phyloP scores from a whole-genome alignment of 2,113 vertebrate species.

The Grammomys dolichurus region DNA sequence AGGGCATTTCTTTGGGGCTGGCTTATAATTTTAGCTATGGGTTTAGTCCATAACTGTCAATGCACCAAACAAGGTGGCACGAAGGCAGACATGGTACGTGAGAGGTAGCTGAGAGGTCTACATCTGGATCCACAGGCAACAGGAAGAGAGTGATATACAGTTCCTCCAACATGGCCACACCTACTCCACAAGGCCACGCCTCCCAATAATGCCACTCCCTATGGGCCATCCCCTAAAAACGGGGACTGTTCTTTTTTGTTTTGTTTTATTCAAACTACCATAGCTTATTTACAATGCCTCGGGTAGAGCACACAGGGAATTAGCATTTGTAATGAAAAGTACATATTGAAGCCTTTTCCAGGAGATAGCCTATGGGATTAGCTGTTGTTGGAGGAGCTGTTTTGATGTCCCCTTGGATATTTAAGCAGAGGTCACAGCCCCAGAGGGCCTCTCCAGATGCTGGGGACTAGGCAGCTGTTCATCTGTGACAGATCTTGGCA shows the following conservation, averaged over 20 bases:
- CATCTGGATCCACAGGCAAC: not conserved
- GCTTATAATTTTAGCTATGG: not conserved
- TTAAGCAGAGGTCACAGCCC: not conserved
- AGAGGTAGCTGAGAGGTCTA: not conserved
- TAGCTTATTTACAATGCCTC: not conserved
- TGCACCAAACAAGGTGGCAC: not conserved
- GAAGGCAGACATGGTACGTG: not conserved
- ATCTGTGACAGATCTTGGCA: not conserved
- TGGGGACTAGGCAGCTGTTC: not conserved
- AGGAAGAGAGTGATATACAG: not conserved
- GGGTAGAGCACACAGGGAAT: not conserved
- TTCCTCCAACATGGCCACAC: not conserved
- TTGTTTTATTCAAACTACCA: not conserved
- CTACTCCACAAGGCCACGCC: not conserved
- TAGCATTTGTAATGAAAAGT: not conserved
- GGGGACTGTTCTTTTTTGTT: not conserved
- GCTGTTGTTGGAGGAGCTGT: not conserved
- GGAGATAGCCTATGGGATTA: not conserved
- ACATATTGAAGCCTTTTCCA: not conserved
- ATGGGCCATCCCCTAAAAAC: not conserved
- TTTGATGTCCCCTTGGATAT: not conserved
- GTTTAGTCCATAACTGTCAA: not conserved
- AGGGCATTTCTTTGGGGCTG: not conserved
- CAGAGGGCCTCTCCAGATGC: not conserved
- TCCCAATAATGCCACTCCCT: not conserved